phyloP scores from a whole-genome alignment of 1,140 invertebrate species.

The Dryas iulia region DNA sequence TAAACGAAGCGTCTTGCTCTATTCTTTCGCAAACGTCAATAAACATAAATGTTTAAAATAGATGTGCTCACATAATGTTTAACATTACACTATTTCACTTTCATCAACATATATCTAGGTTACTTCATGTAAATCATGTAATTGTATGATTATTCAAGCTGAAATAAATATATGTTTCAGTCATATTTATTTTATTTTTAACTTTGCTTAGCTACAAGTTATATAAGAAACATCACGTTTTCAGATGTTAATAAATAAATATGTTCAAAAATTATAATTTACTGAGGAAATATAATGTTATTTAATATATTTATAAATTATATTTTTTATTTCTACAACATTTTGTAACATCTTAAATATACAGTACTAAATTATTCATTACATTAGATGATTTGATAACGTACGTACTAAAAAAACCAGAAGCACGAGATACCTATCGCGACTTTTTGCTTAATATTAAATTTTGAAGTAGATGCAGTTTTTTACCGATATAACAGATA shows the following conservation, averaged over 20 bases:
- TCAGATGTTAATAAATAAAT: too few species aligned
- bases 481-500: background rate
- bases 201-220: too few species aligned
- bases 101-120: slow-evolving; percentile 5
- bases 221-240: too few species aligned
- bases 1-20: background rate
- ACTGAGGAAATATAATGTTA: too few species aligned
- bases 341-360: background rate
- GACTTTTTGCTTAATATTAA: background rate
- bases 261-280: too few species aligned
- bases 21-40: slow-evolving; percentile 4
- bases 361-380: background rate
- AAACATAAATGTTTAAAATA: slow-evolving; percentile 10
- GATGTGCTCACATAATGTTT: slow-evolving; percentile 7
- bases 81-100: slow-evolving; percentile 3
- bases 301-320: too few species aligned
- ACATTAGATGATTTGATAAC: background rate
- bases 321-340: background rate
- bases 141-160: too few species aligned
- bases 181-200: too few species aligned
- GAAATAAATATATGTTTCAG: too few species aligned
- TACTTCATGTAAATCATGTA: background rate
- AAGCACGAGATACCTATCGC: background rate
- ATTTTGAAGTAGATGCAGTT: background rate
- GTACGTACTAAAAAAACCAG: background rate